Evolutionary conservation across 92 coral and sea anemone genomes (phyloP), one percentile per base, ranked within the genome.

Genomic region (Paramuricea clavata): DNA sequence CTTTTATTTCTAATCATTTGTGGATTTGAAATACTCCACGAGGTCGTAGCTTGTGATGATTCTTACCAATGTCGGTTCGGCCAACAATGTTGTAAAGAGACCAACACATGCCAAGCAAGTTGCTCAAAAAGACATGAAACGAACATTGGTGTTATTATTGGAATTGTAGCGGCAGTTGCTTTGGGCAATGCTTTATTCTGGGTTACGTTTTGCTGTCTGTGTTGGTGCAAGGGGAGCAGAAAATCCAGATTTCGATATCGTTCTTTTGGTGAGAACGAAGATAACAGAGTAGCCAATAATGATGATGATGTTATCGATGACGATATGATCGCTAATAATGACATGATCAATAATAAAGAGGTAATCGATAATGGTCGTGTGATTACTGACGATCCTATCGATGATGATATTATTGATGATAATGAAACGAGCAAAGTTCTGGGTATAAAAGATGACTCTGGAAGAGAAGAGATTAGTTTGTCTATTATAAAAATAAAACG

Each of bases 131-230:
- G n/a, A n/a, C 84, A 79, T 67, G 56, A 79, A 39, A 42, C 32
- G 0, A 79, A 79, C 31, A 27, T 34, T 36, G 84, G 52, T n/a
- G 61, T 60, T 6, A 39, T 79, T 2, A 62, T 79, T 35, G 84
- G 84, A 0, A 79, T 79, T 26, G 57, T 79, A 12, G 61, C 56
- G 0, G 84, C 84, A 19, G 84, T 79, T 11, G 72, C 73, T 8
- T 35, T 79, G 6, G 84, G 73, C 6, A 79, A 79, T 60, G 57
- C 60, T 42, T 21, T 79, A 12, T 79, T 79, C 25, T 79, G 84
- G 84, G 30, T 79, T 31, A 59, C 84, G 2, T 79, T 79, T 27
- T 79, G 84, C 60, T 79, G 84, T 33, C 5, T 79, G 71, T 59
- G 84, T 25, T 59, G 72, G 74, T 79, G 84, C 35, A 64, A 60